Evolutionary conservation across 2,888 invertebrate species (phyloP).

Genomic region (Drosophila subquinaria): DNA sequence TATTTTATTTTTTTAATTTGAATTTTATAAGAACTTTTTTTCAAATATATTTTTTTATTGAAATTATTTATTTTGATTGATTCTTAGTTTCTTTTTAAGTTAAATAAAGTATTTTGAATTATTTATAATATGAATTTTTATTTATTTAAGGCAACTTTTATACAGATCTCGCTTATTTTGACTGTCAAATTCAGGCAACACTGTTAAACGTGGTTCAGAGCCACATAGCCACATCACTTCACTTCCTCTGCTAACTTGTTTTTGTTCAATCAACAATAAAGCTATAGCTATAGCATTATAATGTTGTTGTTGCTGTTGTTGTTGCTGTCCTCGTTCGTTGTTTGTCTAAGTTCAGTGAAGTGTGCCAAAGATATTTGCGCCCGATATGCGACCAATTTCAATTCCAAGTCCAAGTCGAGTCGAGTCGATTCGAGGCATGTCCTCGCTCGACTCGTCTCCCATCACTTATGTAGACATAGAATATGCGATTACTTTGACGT

Average conservation of each 20-base stretch:
- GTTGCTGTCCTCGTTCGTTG: constrained; percentile 42
- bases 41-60: not conserved
- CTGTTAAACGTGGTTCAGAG: constrained; percentile 33
- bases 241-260: constrained; percentile 58
- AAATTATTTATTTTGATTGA: too few species aligned
- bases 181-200: not conserved
- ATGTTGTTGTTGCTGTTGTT: constrained; percentile 24
- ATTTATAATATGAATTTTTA: not conserved
- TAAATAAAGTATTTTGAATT: too few species aligned
- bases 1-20: not conserved
- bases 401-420: constrained; percentile 33
- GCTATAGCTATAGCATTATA: constrained; percentile 31
- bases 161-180: not conserved
- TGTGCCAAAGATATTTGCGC: constrained; percentile 72
- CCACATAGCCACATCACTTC: constrained; percentile 61
- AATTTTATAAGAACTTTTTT: too few species aligned
- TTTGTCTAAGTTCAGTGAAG: constrained; percentile 76
- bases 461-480: constrained; percentile 39
- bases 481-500: constrained; percentile 48
- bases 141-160: not conserved
- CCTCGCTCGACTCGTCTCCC: constrained; percentile 58
- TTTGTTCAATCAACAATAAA: constrained; percentile 78
- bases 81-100: too few species aligned
- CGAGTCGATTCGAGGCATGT: constrained; percentile 30
- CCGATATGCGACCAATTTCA: constrained; percentile 61